Evolutionary conservation across 2,888 invertebrate genomes (phyloP), one percentile per base, ranked within the genome.

Genomic region (Aleiodes alternator): DNA sequence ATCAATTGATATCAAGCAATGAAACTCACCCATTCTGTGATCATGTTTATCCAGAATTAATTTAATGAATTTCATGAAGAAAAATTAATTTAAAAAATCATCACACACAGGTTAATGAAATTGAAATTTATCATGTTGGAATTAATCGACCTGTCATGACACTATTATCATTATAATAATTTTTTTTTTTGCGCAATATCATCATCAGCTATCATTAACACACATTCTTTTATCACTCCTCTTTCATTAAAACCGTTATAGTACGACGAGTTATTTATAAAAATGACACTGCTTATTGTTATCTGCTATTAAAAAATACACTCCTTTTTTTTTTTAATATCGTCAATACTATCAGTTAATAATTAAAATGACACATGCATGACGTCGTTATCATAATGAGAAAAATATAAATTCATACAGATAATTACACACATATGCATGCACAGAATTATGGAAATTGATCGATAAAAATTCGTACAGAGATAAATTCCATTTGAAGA

Each of bases 1-100:
- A 4, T 23, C 29, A n/a, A 61, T 51, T 55, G 59, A 59, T 59
- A 43, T 48, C 48, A 38, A 66, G 50, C 31, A 53, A 31, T 72
- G 55, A 38, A 78, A 78, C 87, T 86, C 86, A 88, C 87, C 88
- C 88, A 88, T 82, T 88, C 88, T 72, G 87, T 86, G 76, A 88
- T 88, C 88, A 88, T 88, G 81, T 80, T 64, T 68, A 68, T 34
- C n/a, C 50, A 23, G 50, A 51, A 51, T 51, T 66, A 69, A 69
- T 78, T 50, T 9, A 43, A 43, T 43, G 9, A 43, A 43, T 43
- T 43, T 43, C 43, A 43, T 43, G 59, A 77, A 14, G 57, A 73
- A 70, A 72, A 69, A 23, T 11, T 14, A 64, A 59, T 51, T 43
- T 8, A 9, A 48, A 70, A 57, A 31, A 64, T 31, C 43, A 56